These are phyloP conservation scores for Drosophila repletoides DNA, from an alignment of 1,140 invertebrate species.

Conservation along the genomic window DNA sequence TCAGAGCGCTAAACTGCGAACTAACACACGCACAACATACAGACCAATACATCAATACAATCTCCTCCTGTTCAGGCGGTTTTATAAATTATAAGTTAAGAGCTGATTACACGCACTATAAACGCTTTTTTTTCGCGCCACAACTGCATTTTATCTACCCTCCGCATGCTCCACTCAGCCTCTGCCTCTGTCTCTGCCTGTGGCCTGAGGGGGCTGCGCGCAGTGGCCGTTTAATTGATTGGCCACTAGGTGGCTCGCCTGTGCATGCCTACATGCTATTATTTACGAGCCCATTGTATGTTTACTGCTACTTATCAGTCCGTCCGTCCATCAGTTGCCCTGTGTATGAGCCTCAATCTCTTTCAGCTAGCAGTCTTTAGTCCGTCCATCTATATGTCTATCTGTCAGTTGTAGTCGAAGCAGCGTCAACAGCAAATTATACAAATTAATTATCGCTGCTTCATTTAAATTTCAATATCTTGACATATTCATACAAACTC, in stretches of 20 bases:
- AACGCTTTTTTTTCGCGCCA: slow-evolving; percentile 67
- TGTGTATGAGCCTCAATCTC: background rate
- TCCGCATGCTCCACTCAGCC: background rate
- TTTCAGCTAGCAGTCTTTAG: background rate
- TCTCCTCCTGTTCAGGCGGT: slow-evolving; percentile 4
- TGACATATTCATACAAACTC: too few relatives aligned
- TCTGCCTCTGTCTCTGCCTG: background rate
- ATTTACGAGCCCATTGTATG: slow-evolving; percentile 50
- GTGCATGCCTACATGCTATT: slow-evolving; percentile 24
- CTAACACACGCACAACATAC: slow-evolving; percentile 41
- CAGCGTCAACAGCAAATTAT: slow-evolving; percentile 63
- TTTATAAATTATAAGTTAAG: slow-evolving; percentile 78
- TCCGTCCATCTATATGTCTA: background rate
- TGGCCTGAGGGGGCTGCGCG: slow-evolving; percentile 17
- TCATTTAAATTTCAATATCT: too few relatives aligned
- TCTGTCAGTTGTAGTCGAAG: slow-evolving; percentile 3
- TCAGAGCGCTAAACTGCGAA: slow-evolving; percentile 70
- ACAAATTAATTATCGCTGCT: slow-evolving; percentile 68
- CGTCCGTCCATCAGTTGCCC: background rate
- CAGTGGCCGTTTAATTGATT: slow-evolving; percentile 62
- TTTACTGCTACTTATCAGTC: slow-evolving; percentile 60
- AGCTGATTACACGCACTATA: slow-evolving; percentile 79
- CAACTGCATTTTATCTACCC: background rate
- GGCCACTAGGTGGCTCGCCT: slow-evolving; percentile 35
- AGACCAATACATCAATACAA: background rate